These are phyloP conservation scores for Myrmophylax atrothorax DNA, from an alignment of 2,113 vertebrate species.

Conservation along the genomic window DNA sequence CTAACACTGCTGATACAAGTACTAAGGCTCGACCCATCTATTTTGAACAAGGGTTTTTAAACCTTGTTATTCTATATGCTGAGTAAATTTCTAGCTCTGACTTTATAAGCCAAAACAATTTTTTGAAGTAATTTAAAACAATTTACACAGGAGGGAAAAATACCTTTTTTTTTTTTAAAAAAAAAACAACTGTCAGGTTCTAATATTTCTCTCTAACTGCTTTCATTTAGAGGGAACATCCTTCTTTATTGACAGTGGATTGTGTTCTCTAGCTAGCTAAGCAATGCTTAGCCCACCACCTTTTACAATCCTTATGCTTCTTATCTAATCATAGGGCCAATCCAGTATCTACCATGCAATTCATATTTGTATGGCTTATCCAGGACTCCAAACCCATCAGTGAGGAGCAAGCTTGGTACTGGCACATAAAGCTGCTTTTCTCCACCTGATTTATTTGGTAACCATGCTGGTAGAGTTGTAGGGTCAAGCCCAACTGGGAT, in stretches of 20 bases:
- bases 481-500: not conserved
- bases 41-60: not conserved
- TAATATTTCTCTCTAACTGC: not conserved
- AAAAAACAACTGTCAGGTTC: not conserved
- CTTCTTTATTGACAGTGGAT: not conserved
- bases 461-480: not conserved
- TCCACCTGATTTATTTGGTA: not conserved
- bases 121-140: not conserved
- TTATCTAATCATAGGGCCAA: not conserved
- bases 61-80: not conserved
- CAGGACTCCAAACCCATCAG: not conserved
- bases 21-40: not conserved
- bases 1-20: rapidly evolving
- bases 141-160: not conserved
- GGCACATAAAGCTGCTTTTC: not conserved
- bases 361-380: not conserved
- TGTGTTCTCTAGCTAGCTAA: not conserved
- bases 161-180: not conserved
- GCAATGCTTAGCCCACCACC: not conserved
- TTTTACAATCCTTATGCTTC: not conserved
- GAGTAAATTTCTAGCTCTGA: not conserved
- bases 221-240: not conserved
- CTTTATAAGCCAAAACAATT: not conserved
- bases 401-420: not conserved
- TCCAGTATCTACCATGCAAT: not conserved